Base-by-base conservation (phyloP, 2,113 vertebrate species). In the Patagioenas fasciata region DNA sequence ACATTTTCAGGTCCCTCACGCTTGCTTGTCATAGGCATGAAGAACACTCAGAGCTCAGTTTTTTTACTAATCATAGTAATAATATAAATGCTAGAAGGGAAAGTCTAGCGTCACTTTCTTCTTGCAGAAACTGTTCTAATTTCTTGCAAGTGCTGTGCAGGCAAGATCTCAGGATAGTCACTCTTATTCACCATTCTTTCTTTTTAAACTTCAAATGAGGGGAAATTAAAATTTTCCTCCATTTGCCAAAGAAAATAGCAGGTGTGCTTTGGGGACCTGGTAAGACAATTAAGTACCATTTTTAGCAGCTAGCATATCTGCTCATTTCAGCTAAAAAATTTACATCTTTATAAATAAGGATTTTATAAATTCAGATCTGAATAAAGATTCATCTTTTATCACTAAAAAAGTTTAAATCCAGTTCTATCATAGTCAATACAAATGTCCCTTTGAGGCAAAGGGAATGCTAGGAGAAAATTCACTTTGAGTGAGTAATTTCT, bases 181-280 rank as follows among this genome's bases (percentile, higher is more conserved):
- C 40, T 78, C 64, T 82, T 42, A 64, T 82, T 91, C 69, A 85
- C 47, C 20, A 19, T 40, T 92, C 72, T 75, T 19, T 66, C 26
- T 62, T 88, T 80, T 86, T 89, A 74, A 10, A 69, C 87, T 94
- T 82, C 62, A 85, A n/a, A 47, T 86, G 26, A 92, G 10, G 23
- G 12, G 31, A 95, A 96, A 95, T 95, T 62, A 83, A 94, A 71
- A 24, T 88, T 92, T 92, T 80, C 56, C 23, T 94, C 60, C 62
- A 26, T 92, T 95, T 92, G 67, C 75, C 60, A 83, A 66, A 89
- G 75, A 86, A 94, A 94, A 69, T 80, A 48, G 51, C 36, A 89
- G 78, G 28, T 72, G 66, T 0, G 2, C 93, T 70, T 88, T 81
- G 60, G 70, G 54, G 71, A 84, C 20, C 40, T 58, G 31, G 31